Percentiles rank a stretch among this genome's conserved stretches.
Conservation (phyloP, 1,140 invertebrate genomes). For the Pseudoatta argentina region DNA sequence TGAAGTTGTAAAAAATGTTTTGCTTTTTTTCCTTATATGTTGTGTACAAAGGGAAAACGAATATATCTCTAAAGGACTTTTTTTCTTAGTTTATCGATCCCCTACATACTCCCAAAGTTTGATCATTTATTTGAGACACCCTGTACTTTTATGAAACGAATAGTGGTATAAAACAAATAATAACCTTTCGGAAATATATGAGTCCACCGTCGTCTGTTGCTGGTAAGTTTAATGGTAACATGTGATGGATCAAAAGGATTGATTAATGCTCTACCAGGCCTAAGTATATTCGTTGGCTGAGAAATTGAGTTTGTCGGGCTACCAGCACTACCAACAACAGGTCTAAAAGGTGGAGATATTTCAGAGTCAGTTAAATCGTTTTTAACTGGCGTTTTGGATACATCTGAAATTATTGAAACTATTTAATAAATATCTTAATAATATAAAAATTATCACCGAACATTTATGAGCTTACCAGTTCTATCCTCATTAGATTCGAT, state of each 20-base stretch:
- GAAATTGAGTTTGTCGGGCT: slow-evolving; percentile 80
- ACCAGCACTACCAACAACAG: slow-evolving; percentile 88
- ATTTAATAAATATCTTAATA: slow-evolving; percentile 17
- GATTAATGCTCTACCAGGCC: slow-evolving; percentile 92
- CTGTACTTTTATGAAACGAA: not conserved
- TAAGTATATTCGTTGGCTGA: slow-evolving; percentile 84
- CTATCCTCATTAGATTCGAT: slow-evolving; percentile 78
- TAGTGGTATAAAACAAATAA: slow-evolving; percentile 25
- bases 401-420: slow-evolving; percentile 43
- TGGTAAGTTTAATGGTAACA: slow-evolving; percentile 98
- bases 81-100: too few species aligned
- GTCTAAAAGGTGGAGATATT: slow-evolving; percentile 87
- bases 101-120: too few species aligned
- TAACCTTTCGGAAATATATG: slow-evolving; percentile 98
- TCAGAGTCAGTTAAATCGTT: slow-evolving; percentile 85
- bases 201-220: slow-evolving; percentile 98
- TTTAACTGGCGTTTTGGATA: slow-evolving; percentile 80
- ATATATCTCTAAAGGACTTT: too few species aligned
- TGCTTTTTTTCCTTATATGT: too few species aligned
- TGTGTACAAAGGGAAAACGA: too few species aligned
- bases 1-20: too few species aligned
- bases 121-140: too few species aligned
- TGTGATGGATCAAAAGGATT: slow-evolving; percentile 99
- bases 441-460: slow-evolving; percentile 4
- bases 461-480: slow-evolving; percentile 67